Evolutionary conservation across 2,888 invertebrate species (phyloP), one percentile per base, ranked within the genome.

Genomic region (Cheilosia vernalis): DNA sequence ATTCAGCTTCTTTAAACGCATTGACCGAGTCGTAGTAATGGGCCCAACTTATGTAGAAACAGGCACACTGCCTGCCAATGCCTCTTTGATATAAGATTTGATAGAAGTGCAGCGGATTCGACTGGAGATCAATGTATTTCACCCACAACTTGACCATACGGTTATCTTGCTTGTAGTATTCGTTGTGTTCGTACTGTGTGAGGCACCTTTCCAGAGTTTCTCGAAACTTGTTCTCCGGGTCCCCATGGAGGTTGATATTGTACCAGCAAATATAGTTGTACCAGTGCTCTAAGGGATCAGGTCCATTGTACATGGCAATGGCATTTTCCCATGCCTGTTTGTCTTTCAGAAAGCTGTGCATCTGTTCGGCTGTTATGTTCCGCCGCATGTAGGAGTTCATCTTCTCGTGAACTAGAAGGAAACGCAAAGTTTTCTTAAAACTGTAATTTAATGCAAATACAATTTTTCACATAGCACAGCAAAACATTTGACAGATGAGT

Each of bases 191-290:
- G 93, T 97, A 98, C 88, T 94, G 93, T 55, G 94, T 94, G 76
- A 98, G 93, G 90, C 98, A 98, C 88, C 96, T 95, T 91, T 97
- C 96, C 84, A 98, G 93, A 70, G 96, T 96, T 55, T 96, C 96
- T 87, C 97, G 96, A 89, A 95, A 96, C n/a, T 98, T 98, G 90
- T 96, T 96, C 91, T 97, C 97, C n/a, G 97, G 97, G 92, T 94
- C 98, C n/a, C 91, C 90, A 55, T 89, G 89, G 3, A 89, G 89
- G 89, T 96, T 96, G 90, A 98, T 98, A 90, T 98, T 98, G 79
- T 97, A 95, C 98, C 98, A 99, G 82, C 95, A 95, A 78, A 98
- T 96, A 90, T 98, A 98, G 88, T 96, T 95, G 90, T 96, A 96
- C 96, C 98, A 98, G 77, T 96, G 95, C 89, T 97, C 96, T 83